Base-by-base conservation (phyloP, 2,888 invertebrate genomes). In the Andrena minutula region DNA sequence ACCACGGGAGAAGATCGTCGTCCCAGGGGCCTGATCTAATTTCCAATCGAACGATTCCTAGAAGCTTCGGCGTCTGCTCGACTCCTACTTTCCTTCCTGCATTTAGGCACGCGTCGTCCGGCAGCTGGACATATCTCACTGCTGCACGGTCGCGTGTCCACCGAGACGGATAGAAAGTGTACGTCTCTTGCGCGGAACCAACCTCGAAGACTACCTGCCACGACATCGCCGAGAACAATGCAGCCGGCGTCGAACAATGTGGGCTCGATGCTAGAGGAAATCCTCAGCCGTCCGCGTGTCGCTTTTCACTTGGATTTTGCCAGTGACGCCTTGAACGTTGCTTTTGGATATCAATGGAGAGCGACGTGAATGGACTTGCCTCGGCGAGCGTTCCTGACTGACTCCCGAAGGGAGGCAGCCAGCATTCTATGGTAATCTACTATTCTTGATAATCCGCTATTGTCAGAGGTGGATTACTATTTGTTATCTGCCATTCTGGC, bases 101-200 rank as follows among this genome's bases (percentile, higher is more conserved):
- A 89, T 89, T 91, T 91, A 89, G 89, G 89, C 90, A 89, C 90
- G 89, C 86, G 87, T 83, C 82, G 88, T 82, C 79, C 85, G 75
- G 76, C 82, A 82, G 75, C 82, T 75, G 84, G 85, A 86, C 83
- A 76, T 78, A 83, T 81, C 70, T 75, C 79, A 77, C 76, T 70
- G 75, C 72, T 75, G 82, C 85, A 79, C 63, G 84, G 88, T 91
- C 89, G 92, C 90, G 90, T 91, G 91, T 90, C 90, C 85, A 75
- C 61, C 79, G 70, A 75, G 89, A 91, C 88, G 84, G 87, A 88
- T 92, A 92, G 92, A 92, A 92, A 92, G 92, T 41, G 41, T 92
- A 89, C 68, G 70, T 75, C 84, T 75, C 61, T 30, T 30, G 56
- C 75, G 76, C 60, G 75, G 75, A 81, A 81, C 72, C 79, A 49